A percentile compares a stretch with the other conserved stretches of the same genome.
Conservation (phyloP, 2,888 invertebrate species). For the Calameuta pallipes region DNA sequence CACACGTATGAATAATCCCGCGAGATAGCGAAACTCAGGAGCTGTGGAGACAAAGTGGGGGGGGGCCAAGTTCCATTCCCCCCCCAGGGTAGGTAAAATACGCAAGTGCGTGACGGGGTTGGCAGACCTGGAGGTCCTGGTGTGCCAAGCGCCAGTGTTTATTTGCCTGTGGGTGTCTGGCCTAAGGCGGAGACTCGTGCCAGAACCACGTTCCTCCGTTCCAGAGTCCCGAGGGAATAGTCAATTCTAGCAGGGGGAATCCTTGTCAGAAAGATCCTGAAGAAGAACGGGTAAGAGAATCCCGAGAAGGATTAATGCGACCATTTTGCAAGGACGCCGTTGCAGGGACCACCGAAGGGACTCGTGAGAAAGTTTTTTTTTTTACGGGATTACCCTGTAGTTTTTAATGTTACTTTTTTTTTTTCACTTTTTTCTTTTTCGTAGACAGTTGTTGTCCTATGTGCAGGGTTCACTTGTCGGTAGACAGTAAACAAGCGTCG, state of each 20-base stretch:
- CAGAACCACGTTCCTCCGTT: neutral
- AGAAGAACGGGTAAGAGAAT: neutral
- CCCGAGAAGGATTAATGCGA: neutral
- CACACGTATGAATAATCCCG: neutral
- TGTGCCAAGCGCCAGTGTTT: neutral
- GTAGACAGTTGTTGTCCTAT: neutral
- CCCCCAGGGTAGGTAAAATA: neutral
- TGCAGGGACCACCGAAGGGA: neutral
- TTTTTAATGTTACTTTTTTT: neutral
- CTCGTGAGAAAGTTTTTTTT: too few species aligned
- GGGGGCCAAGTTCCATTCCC: neutral
- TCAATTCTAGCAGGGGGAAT: neutral
- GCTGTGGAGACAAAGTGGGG: neutral
- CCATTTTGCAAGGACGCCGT: neutral
- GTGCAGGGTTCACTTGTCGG: neutral
- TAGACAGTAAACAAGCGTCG: neutral
- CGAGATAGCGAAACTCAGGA: neutral
- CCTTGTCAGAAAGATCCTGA: neutral
- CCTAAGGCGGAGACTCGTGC: neutral
- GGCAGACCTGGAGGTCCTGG: neutral
- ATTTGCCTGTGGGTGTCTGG: neutral
- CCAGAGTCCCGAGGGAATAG: neutral
- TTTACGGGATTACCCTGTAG: neutral
- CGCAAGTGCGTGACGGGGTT: neutral
- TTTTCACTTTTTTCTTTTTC: neutral